Evolutionary conservation across 2,797 vertebrate genomes (phyloP), one percentile per base, ranked within the genome.

Genomic region (Mus spretus): DNA sequence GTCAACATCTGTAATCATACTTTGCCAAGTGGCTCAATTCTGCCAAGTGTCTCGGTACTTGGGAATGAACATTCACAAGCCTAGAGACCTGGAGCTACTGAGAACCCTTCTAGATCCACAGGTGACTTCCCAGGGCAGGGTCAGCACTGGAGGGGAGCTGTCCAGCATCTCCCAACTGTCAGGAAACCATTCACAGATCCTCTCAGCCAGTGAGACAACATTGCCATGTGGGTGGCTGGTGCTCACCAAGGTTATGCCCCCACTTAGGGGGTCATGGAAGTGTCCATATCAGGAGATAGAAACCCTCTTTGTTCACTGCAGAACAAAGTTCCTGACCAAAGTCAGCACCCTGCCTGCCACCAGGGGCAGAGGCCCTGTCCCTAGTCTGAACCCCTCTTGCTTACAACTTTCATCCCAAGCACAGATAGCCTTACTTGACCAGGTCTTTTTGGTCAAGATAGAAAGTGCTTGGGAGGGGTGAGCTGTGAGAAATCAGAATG

Each of bases 61-160:
- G 17, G 14, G 79, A 67, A 53, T 40, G 9, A 37, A 0, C 44
- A 6, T 40, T 77, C 67, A 20, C 34, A 78, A 65, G 17, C 59
- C 65, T 15, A 15, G 47, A 81, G 61, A 78, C 31, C 19, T 81
- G 31, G 40, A 9, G 53, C 28, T n/a, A 17, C 59, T 19, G 1
- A 17, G 17, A 24, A 74, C 47, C 53, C 72, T 75, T 57, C 37
- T 10, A 65, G 55, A 57, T n/a, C 55, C 31, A 19, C 8, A 9
- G 1, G 5, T 0, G 55, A 7, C 11, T 61, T 15, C 40, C 55
- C 15, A 3, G 79, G 22, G 11, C 15, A 13, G 34, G 11, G 12
- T 55, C 0, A 3, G 1, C 3, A 5, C 50, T 55, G 4, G 9
- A 12, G 34, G 50, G 50, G 31, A 55, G 78, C 0, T 0, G 83